These are phyloP conservation scores for Melanerpes aurifrons DNA, from an alignment of 2,113 vertebrate genomes.

Conservation along the genomic window DNA sequence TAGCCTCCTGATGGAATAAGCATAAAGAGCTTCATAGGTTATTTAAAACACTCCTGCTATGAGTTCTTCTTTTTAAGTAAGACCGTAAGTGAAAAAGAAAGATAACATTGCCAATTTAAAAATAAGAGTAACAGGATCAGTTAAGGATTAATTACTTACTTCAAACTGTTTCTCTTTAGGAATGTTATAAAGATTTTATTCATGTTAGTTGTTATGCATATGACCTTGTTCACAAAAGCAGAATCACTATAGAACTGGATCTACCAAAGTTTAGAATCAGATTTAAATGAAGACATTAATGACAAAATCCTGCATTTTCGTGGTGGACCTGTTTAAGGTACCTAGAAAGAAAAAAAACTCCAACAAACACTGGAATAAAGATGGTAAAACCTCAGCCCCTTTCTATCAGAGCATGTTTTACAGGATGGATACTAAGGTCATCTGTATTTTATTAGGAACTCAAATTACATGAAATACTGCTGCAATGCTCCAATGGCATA, in stretches of 20 bases:
- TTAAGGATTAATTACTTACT: slow-evolving; percentile 14
- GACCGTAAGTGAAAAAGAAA: not conserved
- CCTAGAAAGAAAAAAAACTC: not conserved
- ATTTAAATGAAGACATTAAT: not conserved
- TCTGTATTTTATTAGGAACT: not conserved
- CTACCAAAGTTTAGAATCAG: not conserved
- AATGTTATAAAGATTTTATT: not conserved
- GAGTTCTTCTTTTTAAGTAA: not conserved
- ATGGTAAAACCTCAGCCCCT: not conserved
- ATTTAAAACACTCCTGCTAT: not conserved
- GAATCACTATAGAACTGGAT: not conserved
- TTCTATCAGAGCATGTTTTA: not conserved
- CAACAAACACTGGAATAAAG: not conserved
- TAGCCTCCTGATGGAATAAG: not conserved
- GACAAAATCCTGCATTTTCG: not conserved
- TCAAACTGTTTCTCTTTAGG: not conserved
- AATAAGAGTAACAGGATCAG: not conserved
- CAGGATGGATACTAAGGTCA: not conserved
- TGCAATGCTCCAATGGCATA: not conserved
- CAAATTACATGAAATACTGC: not conserved
- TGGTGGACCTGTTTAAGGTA: not conserved
- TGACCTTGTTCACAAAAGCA: not conserved
- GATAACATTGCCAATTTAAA: not conserved
- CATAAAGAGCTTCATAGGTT: not conserved
- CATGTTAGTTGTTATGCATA: not conserved